Base-by-base conservation (phyloP, 2,888 invertebrate species). In the Microctonus brassicae region DNA sequence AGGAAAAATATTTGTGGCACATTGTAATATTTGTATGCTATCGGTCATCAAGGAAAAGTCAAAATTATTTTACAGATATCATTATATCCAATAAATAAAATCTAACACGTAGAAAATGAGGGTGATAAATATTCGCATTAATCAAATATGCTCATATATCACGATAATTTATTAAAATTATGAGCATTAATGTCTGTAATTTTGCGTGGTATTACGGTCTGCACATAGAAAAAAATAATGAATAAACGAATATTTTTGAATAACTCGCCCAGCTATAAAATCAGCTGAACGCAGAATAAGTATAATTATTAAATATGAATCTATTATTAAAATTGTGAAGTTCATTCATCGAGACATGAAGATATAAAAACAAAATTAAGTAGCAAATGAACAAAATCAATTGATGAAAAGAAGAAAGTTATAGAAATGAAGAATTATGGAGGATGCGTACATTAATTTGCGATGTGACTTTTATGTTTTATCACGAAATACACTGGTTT, bases 401-500 rank as follows among this genome's bases (percentile, higher is more conserved):
- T 53, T 39, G 24, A 68, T 62, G 71, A 55, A 29, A 34, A 55
- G 22, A 65, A 11, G 29, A 55, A 68, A 22, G 60, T 61, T 52
- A 72, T 66, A 72, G 58, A 39, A 73, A 67, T 67, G 70, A 52
- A 73, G 24, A 20, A 55, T 62, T 42, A 55, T 67, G 42, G 64
- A 52, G 78, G 73, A 72, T 80, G 80, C 78, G 77, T 82, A 78
- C 80, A 78, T 82, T 79, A 79, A 68, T 81, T 78, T 77, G 72
- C 74, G 78, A 81, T 78, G 75, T 80, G 79, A 80, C 80, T 81
- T 82, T 80, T 80, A 84, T 84, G 84, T 84, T 84, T 85, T 84
- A 82, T 84, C 85, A 83, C 80, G 79, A 83, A 81, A 84, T 83
- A 84, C 81, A 84, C 78, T 84, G 83, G 79, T 86, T 86, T 85